phyloP scores from a whole-genome alignment of 2,113 vertebrate genomes.

The Oryctolagus cuniculus region DNA sequence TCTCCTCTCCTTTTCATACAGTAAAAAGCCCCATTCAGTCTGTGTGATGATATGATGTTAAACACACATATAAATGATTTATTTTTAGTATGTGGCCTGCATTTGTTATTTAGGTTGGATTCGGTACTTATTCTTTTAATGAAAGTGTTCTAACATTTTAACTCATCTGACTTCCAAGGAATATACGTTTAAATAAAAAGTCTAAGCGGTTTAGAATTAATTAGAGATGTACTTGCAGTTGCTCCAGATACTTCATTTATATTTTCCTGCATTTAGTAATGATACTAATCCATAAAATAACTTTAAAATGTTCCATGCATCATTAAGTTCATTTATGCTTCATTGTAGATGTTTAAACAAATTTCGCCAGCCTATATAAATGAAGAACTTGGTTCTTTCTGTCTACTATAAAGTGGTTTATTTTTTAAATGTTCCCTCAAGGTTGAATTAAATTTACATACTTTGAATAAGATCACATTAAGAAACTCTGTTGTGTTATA shows the following conservation, averaged over 20 bases:
- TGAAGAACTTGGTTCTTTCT: conserved; percentile 62
- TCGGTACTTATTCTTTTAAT: conserved; percentile 34
- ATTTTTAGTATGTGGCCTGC: not conserved
- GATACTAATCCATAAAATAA: conserved; percentile 76
- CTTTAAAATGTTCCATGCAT: conserved; percentile 78
- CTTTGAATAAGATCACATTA: conserved; percentile 76
- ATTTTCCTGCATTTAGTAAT: conserved; percentile 64
- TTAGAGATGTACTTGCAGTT: conserved; percentile 13
- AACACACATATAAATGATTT: not conserved
- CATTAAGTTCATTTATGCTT: conserved; percentile 81
- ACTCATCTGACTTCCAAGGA: conserved; percentile 40
- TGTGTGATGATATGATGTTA: not conserved
- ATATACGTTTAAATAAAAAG: conserved; percentile 42
- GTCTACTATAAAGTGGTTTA: conserved; percentile 64
- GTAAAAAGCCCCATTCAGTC: not conserved
- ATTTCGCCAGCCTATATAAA: conserved; percentile 69
- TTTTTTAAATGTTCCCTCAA: conserved; percentile 75
- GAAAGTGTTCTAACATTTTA: conserved; percentile 25
- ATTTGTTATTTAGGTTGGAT: not conserved
- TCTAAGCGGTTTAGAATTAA: conserved; percentile 51
- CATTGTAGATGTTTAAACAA: conserved; percentile 83
- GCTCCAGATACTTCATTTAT: conserved; percentile 71
- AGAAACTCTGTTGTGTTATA: conserved; percentile 70
- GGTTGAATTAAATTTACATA: conserved; percentile 77
- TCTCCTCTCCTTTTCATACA: not conserved